Base-by-base conservation (phyloP, 2,797 vertebrate genomes). In the Stomatorhinus walkeri region DNA sequence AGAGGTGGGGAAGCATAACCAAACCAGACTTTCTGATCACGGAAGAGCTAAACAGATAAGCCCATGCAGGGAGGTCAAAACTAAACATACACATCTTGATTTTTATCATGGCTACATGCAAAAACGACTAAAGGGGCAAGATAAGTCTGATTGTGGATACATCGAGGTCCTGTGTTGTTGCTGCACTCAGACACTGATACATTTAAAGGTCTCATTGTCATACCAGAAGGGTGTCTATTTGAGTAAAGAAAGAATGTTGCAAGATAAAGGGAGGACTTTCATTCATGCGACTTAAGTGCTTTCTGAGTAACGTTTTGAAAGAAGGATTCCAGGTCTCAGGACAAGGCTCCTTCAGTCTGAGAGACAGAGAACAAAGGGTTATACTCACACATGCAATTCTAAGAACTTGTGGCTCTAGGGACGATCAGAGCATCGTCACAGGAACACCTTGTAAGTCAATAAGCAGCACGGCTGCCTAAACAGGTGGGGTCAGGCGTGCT, bases 381-480 rank as follows among this genome's bases (percentile, higher is more conserved):
- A 84, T 8, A 64, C n/a, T 56, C 85, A 87, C 24, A 87, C 22
- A 28, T 14, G 59, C 16, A 43, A 4, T 64, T n/a, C 22, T 16
- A 22, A 19, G 14, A 19, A 48, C 76, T 43, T 7, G 14, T 36
- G 61, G 22, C 48, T 28, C 14, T 32, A 51, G 49, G 49, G 59
- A 28, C 85, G 56, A 88, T 90, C 87, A 89, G 85, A 64, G 24
- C 61, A 48, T 8, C n/a, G 79, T 88, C 32, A 36, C 12, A 68
- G 89, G 52, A 90, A 84, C 87, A 86, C 90, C 88, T 89, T 85
- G 28, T 52, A 36, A 64, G 89, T 90, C 85, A 54, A 89, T 88
- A 59, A 90, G 87, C 88, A 76, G 28, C 40, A 24, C 28, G 1
- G 51, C 86, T 88, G 49, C 40, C 81, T 86, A 85, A 88, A 87